Evolutionary conservation across 2,797 vertebrate genomes (phyloP), one percentile per base, ranked within the genome.

Genomic region (Eupleurogrammus muticus): DNA sequence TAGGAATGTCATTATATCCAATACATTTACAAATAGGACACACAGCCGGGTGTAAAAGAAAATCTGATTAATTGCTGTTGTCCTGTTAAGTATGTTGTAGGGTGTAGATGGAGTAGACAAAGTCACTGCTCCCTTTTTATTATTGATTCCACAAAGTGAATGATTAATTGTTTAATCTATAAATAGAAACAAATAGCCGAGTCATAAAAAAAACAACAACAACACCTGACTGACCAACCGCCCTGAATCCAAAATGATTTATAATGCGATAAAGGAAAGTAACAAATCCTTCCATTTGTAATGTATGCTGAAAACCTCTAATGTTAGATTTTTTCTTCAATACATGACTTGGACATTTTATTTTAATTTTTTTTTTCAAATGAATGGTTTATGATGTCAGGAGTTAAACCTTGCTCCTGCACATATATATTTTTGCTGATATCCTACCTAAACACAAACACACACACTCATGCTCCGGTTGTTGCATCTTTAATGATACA

Each of bases 401-500:
- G 23, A 28, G 23, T n/a, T 52, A 69, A 64, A 51, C 23, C 44
- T 55, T 67, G 44, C 50, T 55, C 81, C 67, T 54, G 56, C 8
- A 0, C n/a, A 4, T 24, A n/a, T 56, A 1, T 49, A 42, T 49
- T 70, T 72, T 20, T 68, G 50, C 66, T 66, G 21, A 77, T 78
- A 32, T 57, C 50, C 14, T 28, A 3, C 50, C 14, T n/a, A n/a
- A n/a, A n/a, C n/a, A n/a, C n/a, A n/a, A n/a, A n/a, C n/a, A n/a
- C n/a, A n/a, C 46, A 56, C 58, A 72, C 55, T 60, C 34, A 44
- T 64, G 46, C 62, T 63, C 64, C 46, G 11, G 73, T 46, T 44
- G 42, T 19, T 62, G 17, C 63, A 35, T 79, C 73, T 57, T 77
- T 79, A 81, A 86, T 62, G 69, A 84, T 71, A 76, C 72, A 52